Conservation (phyloP, 1,140 invertebrate species). For the Penaeus japonicus region DNA sequence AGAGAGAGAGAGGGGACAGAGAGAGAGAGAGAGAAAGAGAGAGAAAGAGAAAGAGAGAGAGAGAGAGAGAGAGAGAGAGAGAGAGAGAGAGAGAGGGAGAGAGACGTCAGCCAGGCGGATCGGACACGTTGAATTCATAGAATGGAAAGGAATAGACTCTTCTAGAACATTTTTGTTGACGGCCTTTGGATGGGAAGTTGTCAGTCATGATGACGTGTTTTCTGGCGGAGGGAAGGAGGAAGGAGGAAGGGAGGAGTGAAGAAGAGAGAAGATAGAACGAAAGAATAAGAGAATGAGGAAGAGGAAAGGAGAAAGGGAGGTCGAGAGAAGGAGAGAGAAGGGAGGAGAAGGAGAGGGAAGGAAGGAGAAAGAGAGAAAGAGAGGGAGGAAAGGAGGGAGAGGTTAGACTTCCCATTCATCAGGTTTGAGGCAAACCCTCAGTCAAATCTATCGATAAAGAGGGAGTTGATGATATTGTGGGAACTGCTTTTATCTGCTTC, state of each 20-base stretch:
- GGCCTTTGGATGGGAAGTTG: background rate
- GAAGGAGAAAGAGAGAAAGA: background rate
- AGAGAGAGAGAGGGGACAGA: background rate
- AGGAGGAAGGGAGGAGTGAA: background rate
- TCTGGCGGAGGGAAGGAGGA: background rate
- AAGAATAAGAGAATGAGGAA: background rate
- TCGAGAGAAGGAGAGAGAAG: background rate
- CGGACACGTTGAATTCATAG: background rate
- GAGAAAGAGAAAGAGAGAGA: background rate
- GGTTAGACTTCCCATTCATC: background rate
- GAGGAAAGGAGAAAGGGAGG: background rate
- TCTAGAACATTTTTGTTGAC: background rate
- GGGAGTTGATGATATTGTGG: too few species aligned
- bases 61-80: constrained; percentile 3
- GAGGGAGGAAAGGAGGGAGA: background rate
- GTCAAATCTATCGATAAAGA: too few species aligned
- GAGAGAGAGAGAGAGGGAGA: background rate
- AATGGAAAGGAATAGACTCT: background rate
- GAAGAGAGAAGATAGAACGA: background rate
- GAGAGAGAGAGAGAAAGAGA: background rate
- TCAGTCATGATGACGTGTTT: background rate
- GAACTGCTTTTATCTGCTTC: too few species aligned
- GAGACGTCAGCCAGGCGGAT: background rate
- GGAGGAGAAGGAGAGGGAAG: background rate
- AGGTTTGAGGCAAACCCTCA: background rate